Evolutionary conservation across 2,113 vertebrate genomes (phyloP), one percentile per base, ranked within the genome.

Genomic region (Caloenas nicobarica): DNA sequence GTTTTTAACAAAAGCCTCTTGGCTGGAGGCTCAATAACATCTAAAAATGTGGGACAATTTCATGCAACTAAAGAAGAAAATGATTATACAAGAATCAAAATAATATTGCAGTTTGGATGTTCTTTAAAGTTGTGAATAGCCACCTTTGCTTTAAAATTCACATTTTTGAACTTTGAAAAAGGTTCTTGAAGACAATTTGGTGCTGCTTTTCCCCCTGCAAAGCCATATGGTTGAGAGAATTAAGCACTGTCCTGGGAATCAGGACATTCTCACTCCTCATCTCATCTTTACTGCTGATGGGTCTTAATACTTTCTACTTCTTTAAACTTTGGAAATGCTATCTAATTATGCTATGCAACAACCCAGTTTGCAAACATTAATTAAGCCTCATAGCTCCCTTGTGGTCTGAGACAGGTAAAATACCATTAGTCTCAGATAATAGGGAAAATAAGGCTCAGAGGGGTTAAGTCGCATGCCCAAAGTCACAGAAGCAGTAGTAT

Each of bases 291-390:
- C 72, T 89, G 89, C 78, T 91, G 96, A 94, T 91, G 84, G 68
- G 72, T 86, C 93, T 96, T 93, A 95, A 93, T 92, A 95, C 86
- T 95, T 95, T 80, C 88, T 91, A 93, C 81, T 97, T 92, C 88
- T 92, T 94, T 94, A 96, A 96, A 91, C 92, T 97, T 97, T 94
- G 87, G 88, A 95, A 97, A 93, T 61, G 76, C 89, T 91, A 93
- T 96, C 96, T 96, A 95, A 96, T 97, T 96, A 95, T 96, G 95
- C 96, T 85, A 94, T 91, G 81, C 94, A 96, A 97, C 91, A 96
- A 91, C 87, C 70, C 80, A 87, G 90, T 97, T 95, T 96, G 88
- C 94, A 97, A 96, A 97, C 93, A 96, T 95, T 95, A 97, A 96
- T 96, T 97, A 97, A 95, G 87, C 92, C 73, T 94, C 74, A 95